Evolutionary conservation across 2,797 vertebrate species (phyloP).

Genomic region (Eulemur mongoz): DNA sequence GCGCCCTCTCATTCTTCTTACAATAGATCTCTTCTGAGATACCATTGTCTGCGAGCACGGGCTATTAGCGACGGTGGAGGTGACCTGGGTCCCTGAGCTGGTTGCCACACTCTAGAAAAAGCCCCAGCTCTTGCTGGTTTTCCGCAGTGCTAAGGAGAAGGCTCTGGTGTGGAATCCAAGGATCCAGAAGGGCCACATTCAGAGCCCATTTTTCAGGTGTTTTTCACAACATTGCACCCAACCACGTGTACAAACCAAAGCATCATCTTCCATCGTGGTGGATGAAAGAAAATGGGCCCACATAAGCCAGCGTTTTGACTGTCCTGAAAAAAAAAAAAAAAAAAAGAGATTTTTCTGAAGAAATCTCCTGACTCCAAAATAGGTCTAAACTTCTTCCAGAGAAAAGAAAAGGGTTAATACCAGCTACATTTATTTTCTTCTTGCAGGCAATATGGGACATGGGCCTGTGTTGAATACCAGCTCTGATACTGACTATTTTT

Average conservation of each 20-base stretch:
- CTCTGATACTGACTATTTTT: neutral
- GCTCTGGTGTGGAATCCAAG: slow-evolving; percentile 49
- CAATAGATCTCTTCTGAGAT: neutral
- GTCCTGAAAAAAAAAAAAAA: neutral
- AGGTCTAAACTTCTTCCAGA: neutral
- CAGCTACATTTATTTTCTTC: neutral
- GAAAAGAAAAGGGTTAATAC: neutral
- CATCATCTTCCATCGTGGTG: too few relatives aligned
- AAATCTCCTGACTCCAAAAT: neutral
- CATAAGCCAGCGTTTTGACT: neutral
- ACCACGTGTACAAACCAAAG: neutral
- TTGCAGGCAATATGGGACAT: neutral
- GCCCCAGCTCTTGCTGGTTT: slow-evolving; percentile 38
- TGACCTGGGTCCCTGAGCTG: neutral
- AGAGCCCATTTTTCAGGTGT: neutral
- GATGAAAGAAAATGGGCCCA: neutral
- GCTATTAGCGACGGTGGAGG: neutral
- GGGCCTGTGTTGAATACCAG: neutral
- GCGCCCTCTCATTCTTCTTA: neutral
- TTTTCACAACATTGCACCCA: neutral
- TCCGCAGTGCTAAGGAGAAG: slow-evolving; percentile 41
- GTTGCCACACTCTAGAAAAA: slow-evolving; percentile 42
- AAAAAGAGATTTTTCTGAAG: neutral
- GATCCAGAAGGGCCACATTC: neutral
- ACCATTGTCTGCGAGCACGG: neutral